A percentile compares a stretch with the other conserved stretches of the same genome.
Evolutionary conservation across 2,888 invertebrate genomes (phyloP).

Genomic region (Heliconius charithonia): DNA sequence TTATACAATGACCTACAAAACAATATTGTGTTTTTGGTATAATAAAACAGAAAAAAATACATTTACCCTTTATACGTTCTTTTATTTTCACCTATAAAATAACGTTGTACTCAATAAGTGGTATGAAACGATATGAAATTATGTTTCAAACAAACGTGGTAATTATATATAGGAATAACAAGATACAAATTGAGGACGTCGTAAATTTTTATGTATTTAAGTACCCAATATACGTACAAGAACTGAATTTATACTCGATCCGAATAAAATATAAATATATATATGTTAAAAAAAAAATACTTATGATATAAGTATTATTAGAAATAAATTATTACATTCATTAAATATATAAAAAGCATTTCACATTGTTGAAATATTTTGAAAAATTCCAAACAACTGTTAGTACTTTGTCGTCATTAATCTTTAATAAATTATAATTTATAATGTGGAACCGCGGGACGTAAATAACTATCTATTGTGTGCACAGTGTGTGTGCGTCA

Average conservation of each 20-base stretch:
- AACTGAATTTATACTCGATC: background rate
- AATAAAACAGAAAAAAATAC: slow-evolving; percentile 5
- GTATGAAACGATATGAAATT: background rate
- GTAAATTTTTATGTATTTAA: slow-evolving; percentile 2
- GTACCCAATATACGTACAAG: background rate
- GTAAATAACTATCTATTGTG: slow-evolving; percentile 28
- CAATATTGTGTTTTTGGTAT: background rate
- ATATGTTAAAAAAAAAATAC: background rate
- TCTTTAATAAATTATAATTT: slow-evolving; percentile 51
- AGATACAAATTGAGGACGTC: background rate
- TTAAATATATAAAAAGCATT: slow-evolving; percentile 10
- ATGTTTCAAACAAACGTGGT: background rate
- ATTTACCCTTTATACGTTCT: slow-evolving; percentile 6
- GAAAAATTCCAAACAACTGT: slow-evolving; percentile 44
- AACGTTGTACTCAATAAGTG: background rate
- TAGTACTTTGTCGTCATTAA: slow-evolving; percentile 50
- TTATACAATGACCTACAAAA: slow-evolving; percentile 13
- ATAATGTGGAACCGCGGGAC: slow-evolving; percentile 37
- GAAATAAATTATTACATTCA: slow-evolving; percentile 24
- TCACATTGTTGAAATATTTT: slow-evolving; percentile 38
- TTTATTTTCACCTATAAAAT: slow-evolving; percentile 14
- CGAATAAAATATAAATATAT: too few species aligned
- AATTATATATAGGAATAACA: background rate
- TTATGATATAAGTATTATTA: background rate
- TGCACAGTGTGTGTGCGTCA: slow-evolving; percentile 12